phyloP scores from a whole-genome alignment of 1,140 invertebrate species.

The Lerema accius region DNA sequence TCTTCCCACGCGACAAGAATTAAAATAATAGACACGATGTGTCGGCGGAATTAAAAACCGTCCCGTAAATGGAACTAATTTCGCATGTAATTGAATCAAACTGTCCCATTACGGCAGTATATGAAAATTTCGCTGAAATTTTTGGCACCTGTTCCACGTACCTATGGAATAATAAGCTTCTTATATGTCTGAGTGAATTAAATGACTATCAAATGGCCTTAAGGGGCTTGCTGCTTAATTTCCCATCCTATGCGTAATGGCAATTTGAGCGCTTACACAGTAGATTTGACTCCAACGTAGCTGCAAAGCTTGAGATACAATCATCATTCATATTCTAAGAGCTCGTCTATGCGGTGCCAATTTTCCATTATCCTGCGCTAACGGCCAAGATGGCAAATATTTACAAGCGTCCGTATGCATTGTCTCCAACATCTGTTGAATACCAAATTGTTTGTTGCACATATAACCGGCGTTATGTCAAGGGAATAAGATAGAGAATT shows the following conservation, averaged over 20 bases:
- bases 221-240: background rate
- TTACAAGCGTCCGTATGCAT: slow-evolving; percentile 65
- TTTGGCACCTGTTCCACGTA: slow-evolving; percentile 18
- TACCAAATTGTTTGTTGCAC: slow-evolving; percentile 37
- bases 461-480: background rate
- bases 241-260: background rate
- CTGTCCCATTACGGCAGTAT: slow-evolving; percentile 30
- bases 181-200: too few relatives aligned
- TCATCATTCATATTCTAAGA: slow-evolving; percentile 64
- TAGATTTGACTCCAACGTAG: slow-evolving; percentile 32
- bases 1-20: slow-evolving; percentile 42
- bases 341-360: slow-evolving; percentile 59
- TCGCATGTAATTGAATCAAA: slow-evolving; percentile 43
- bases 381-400: slow-evolving; percentile 68
- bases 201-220: too few relatives aligned
- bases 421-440: slow-evolving; percentile 51
- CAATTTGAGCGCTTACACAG: slow-evolving; percentile 1
- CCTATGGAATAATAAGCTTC: too few relatives aligned
- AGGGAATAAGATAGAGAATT: slow-evolving; percentile 29
- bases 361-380: slow-evolving; percentile 67
- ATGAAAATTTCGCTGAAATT: slow-evolving; percentile 35
- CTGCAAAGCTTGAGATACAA: slow-evolving; percentile 44
- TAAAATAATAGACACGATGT: slow-evolving; percentile 44
- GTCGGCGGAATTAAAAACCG: slow-evolving; percentile 47
- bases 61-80: slow-evolving; percentile 43